Conservation (phyloP, 2,888 invertebrate species). For the Netelia fuscicornis region DNA sequence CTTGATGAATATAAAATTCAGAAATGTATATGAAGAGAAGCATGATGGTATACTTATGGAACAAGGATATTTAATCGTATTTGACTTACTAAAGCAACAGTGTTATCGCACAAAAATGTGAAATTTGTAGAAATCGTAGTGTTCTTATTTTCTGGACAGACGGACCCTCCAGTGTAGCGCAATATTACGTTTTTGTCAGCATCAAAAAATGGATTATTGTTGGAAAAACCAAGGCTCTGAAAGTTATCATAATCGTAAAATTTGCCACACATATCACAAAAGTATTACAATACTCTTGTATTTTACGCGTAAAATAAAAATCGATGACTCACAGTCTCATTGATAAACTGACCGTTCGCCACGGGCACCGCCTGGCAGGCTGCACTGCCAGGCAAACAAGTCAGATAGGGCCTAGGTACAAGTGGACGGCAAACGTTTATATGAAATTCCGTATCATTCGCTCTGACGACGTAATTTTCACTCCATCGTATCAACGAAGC, state of each 20-base stretch:
- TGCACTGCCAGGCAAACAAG: constrained; percentile 77
- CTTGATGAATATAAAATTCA: constrained; percentile 64
- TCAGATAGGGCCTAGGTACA: constrained; percentile 72
- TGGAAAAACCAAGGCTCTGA: constrained; percentile 78
- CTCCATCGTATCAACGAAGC: constrained; percentile 72
- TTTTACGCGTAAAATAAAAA: constrained; percentile 9
- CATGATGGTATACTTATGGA: not conserved
- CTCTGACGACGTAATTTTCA: constrained; percentile 76
- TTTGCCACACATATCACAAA: not conserved
- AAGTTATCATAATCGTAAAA: constrained; percentile 41
- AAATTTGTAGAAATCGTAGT: constrained; percentile 74
- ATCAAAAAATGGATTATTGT: constrained; percentile 72
- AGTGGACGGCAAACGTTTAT: constrained; percentile 81
- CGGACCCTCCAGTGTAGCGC: constrained; percentile 74
- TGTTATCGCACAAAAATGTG: constrained; percentile 73
- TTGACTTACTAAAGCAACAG: constrained; percentile 66
- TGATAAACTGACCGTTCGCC: constrained; percentile 70
- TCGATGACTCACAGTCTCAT: constrained; percentile 76
- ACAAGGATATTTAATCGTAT: not conserved
- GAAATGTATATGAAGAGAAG: not conserved
- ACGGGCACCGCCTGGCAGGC: constrained; percentile 75
- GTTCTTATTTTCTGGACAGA: constrained; percentile 73
- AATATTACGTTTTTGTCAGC: constrained; percentile 72
- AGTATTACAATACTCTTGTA: not conserved
- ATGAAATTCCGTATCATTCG: constrained; percentile 75